These are phyloP conservation scores for Micronycteris hirsuta DNA, from an alignment of 2,113 vertebrate genomes.

Conservation along the genomic window DNA sequence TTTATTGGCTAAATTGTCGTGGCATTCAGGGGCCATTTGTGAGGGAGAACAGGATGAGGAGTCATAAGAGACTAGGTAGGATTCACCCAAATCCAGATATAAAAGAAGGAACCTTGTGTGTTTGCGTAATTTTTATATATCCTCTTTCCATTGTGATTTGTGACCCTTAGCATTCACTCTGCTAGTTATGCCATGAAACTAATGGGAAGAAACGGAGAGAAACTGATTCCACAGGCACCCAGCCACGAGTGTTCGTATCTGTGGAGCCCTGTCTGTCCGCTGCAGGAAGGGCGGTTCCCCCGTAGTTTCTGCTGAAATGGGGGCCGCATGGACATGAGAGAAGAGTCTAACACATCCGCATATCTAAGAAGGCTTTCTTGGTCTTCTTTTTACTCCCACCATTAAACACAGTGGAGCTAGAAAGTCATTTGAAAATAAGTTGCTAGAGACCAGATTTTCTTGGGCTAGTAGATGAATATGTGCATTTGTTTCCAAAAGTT, in stretches of 20 bases:
- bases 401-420: neutral
- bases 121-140: neutral
- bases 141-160: neutral
- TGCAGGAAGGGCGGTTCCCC: neutral
- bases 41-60: neutral
- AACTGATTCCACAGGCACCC: neutral
- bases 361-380: neutral
- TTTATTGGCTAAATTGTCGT: neutral
- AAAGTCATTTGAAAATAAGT: neutral
- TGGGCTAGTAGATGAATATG: neutral
- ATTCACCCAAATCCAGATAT: neutral
- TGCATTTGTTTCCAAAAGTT: neutral
- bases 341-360: accelerated
- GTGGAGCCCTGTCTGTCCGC: neutral
- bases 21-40: neutral
- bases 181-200: neutral
- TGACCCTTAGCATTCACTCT: neutral
- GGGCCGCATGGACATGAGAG: neutral
- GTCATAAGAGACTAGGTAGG: neutral
- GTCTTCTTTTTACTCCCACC: neutral
- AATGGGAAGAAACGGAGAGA: neutral
- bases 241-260: neutral
- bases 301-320: neutral
- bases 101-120: neutral
- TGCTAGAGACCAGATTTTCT: neutral